Evolutionary conservation across 2,888 invertebrate species (phyloP).

Genomic region (Sinohyriopsis cumingii): DNA sequence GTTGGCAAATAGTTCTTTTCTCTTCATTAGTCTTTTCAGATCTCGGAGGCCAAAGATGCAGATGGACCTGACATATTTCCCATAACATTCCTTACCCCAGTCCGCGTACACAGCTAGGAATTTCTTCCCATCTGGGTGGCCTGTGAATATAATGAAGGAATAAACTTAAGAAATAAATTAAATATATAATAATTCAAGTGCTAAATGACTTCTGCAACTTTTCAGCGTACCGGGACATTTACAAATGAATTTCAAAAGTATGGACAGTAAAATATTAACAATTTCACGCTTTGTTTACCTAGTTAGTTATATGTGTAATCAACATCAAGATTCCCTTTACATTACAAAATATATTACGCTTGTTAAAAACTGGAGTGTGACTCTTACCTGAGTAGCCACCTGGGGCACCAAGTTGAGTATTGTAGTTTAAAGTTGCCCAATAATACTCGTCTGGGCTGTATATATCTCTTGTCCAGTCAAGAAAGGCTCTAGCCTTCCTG

Average conservation of each 20-base stretch:
- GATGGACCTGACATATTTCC: constrained; percentile 59
- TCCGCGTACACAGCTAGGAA: constrained; percentile 62
- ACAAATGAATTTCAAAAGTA: too few species aligned
- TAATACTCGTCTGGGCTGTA: constrained; percentile 69
- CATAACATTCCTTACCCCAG: constrained; percentile 61
- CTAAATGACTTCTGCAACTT: too few species aligned
- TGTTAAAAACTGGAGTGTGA: too few species aligned
- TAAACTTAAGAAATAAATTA: neutral
- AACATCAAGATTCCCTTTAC: too few species aligned
- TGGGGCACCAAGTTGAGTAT: constrained; percentile 59
- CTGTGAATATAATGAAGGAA: constrained; percentile 17
- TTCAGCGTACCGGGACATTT: too few species aligned
- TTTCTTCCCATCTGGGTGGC: constrained; percentile 47
- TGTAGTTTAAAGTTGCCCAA: constrained; percentile 70
- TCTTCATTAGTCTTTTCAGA: constrained; percentile 45
- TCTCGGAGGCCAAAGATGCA: constrained; percentile 66
- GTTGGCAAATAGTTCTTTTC: constrained; percentile 62
- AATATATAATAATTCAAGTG: too few species aligned
- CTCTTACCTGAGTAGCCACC: constrained; percentile 63
- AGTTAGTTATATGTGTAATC: too few species aligned
- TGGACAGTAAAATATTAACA: too few species aligned
- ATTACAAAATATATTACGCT: too few species aligned
- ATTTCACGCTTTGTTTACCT: too few species aligned
- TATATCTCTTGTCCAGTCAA: constrained; percentile 64
- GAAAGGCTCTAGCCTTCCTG: constrained; percentile 52